A percentile compares a stretch with the other conserved stretches of the same genome.
Conservation (phyloP, 2,113 vertebrate genomes). For the Cygnus buccinator region DNA sequence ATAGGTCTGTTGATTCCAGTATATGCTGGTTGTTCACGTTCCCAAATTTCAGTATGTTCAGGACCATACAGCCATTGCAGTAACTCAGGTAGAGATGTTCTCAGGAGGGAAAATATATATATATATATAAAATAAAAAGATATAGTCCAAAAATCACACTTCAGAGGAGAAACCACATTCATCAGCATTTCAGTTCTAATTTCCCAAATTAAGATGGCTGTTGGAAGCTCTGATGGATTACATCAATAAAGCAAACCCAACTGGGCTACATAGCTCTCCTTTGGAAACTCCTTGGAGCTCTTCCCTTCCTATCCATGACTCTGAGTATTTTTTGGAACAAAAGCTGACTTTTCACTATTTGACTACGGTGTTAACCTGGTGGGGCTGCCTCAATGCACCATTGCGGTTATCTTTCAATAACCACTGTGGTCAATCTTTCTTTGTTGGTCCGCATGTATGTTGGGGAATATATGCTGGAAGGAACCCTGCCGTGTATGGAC, state of each 20-base stretch:
- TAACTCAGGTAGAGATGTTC: background rate
- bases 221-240: background rate
- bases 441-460: background rate
- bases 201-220: background rate
- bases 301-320: background rate
- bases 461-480: background rate
- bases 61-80: background rate
- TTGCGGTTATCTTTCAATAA: background rate
- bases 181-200: background rate
- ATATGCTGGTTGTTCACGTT: background rate
- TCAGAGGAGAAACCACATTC: background rate
- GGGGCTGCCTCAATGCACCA: background rate
- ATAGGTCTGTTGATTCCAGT: background rate
- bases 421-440: fast-evolving
- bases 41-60: background rate
- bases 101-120: background rate
- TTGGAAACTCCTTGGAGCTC: background rate
- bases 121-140: background rate
- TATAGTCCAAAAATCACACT: background rate
- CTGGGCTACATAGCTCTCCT: background rate
- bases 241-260: background rate
- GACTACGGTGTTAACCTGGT: background rate
- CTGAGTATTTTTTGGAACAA: background rate
- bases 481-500: background rate
- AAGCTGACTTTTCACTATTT: background rate